A percentile compares a stretch with the other conserved stretches of the same genome.
Evolutionary conservation across 2,888 invertebrate species (phyloP).

Genomic region (Hydrotaea diabolus): DNA sequence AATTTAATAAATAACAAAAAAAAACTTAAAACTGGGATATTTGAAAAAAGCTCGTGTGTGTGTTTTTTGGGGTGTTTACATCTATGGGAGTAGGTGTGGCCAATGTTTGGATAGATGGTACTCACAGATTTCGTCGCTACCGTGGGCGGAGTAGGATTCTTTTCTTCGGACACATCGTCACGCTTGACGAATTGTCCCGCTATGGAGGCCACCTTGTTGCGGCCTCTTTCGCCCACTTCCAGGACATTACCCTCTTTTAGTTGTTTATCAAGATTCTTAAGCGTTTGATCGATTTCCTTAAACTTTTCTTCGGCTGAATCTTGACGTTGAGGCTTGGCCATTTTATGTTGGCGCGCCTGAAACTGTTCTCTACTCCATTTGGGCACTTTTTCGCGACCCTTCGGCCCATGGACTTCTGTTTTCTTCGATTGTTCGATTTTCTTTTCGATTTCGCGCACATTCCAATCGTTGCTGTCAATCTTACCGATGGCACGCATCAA

Average conservation of each 20-base stretch:
- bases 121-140: conserved; percentile 81
- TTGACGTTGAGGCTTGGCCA: conserved; percentile 85
- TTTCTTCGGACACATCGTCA: conserved; percentile 80
- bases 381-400: conserved; percentile 88
- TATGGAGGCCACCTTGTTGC: conserved; percentile 91
- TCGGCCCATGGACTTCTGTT: conserved; percentile 79
- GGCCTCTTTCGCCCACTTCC: conserved; percentile 84
- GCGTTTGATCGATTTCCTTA: conserved; percentile 87
- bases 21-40: conserved; percentile 20
- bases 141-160: conserved; percentile 74
- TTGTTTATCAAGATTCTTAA: conserved; percentile 87
- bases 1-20: neutral
- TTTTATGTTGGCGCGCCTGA: conserved; percentile 86
- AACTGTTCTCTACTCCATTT: conserved; percentile 94
- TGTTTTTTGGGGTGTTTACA: neutral
- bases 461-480: conserved; percentile 94
- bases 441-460: conserved; percentile 93
- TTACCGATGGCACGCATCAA: conserved; percentile 92
- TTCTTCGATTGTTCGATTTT: conserved; percentile 86
- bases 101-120: conserved; percentile 71
- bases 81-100: conserved; percentile 7
- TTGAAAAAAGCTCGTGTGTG: conserved; percentile 42
- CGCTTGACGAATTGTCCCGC: conserved; percentile 87
- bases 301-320: conserved; percentile 84
- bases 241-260: conserved; percentile 89